Base-by-base conservation (phyloP, 1,140 invertebrate genomes). In the Cyclina sinensis region DNA sequence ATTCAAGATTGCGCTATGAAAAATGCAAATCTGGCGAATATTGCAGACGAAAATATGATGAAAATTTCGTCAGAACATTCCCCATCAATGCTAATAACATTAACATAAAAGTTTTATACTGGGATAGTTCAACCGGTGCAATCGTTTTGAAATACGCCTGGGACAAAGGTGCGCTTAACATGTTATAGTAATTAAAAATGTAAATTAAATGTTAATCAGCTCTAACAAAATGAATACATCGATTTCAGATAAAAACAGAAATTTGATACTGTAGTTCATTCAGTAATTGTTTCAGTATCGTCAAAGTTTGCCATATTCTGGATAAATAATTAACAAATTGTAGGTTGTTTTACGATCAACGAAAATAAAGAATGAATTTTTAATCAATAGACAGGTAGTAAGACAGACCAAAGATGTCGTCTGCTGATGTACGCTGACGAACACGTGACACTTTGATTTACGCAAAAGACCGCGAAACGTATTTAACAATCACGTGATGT, bases 91-190 rank as follows among this genome's bases (percentile, higher is more conserved):
- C 37, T 37, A 70, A 35, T 37, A 37, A 70, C 65, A 70, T 35
- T 18, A 37, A 37, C 35, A 70, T 70, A 70, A 70, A 11, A 39
- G 21, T 39, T 70, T 70, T 37, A 35, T 37, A n/a, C n/a, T 37
- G 32, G 21, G 65, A 37, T 37, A 70, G 65, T 70, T 70, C 65
- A 70, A 18, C 37, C 21, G 65, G 65, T 70, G 65, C 37, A n/a
- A n/a, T n/a, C n/a, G n/a, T n/a, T n/a, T n/a, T n/a, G n/a, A n/a
- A n/a, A n/a, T n/a, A n/a, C n/a, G n/a, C n/a, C n/a, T n/a, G n/a
- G 16, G 18, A 18, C 24, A n/a, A 57, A n/a, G 54, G 21, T 18
- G 24, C 4, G 18, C 21, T 9, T 5, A 3, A 21, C 54, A 5
- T 18, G 21, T 9, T 57, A 5, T 18, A 4, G 54, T 24, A 57